phyloP scores from a whole-genome alignment of 2,888 invertebrate species.

The Chrysomela aeneicollis region DNA sequence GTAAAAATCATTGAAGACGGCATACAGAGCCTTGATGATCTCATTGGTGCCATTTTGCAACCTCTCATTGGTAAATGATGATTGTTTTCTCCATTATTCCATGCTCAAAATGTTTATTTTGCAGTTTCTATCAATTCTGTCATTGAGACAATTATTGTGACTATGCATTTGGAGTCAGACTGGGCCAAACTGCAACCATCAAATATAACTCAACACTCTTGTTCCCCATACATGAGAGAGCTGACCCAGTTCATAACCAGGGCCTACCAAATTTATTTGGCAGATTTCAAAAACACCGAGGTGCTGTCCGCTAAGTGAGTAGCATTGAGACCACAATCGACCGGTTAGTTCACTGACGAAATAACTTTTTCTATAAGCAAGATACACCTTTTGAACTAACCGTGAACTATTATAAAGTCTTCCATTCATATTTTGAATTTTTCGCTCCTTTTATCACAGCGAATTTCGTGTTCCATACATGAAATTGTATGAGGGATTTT shows the following conservation, averaged over 20 bases:
- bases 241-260: constrained; percentile 83
- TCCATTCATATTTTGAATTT: no score
- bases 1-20: constrained; percentile 69
- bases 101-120: constrained; percentile 26
- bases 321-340: no score
- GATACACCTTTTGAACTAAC: no score
- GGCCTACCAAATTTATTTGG: constrained; percentile 74
- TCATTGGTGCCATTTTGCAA: constrained; percentile 69
- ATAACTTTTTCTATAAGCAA: no score
- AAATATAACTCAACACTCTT: constrained; percentile 56
- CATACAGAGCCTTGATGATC: constrained; percentile 65
- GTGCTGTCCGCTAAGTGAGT: constrained; percentile 69
- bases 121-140: constrained; percentile 82
- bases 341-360: no score
- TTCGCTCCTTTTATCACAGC: no score
- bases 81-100: neutral
- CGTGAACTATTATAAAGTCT: no score
- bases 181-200: constrained; percentile 56
- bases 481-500: no score
- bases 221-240: constrained; percentile 92
- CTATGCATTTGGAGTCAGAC: constrained; percentile 83
- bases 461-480: no score
- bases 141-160: constrained; percentile 88
- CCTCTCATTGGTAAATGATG: constrained; percentile 63
- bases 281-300: constrained; percentile 72